Base-by-base conservation (phyloP, 2,113 vertebrate genomes). In the Nycticryphes semicollaris region DNA sequence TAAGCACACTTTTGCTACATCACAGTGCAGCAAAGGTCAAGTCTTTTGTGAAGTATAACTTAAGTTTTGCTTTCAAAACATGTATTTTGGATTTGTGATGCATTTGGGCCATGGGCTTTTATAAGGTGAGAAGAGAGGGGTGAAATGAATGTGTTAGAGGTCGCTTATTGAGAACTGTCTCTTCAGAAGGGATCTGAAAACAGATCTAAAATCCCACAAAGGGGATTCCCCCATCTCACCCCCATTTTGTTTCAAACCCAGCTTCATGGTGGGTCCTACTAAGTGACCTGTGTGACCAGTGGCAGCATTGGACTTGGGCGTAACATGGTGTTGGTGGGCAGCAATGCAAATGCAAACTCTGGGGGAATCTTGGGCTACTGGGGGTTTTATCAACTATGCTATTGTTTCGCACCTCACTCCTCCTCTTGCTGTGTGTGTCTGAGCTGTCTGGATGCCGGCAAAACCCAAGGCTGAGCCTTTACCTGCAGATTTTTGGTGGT, bases 131-230 rank as follows among this genome's bases (percentile, higher is more conserved):
- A 88, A 59, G 84, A 33, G 50, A 59, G 43, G 63, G 45, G 23
- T 12, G 76, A 93, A 97, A 94, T 68, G 47, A 31, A 12, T 5
- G 48, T 19, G 48, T 54, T 54, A 24, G 28, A 94, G 91, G 73
- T 85, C 30, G 60, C 94, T 96, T 86, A 89, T 79, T 54, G 81
- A 96, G 84, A 56, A 37, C 96, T 87, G 88, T 79, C 94, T 94
- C 92, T 97, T 88, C 91, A 75, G 94, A 97, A 94, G 86, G 82
- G 90, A 97, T 94, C 79, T 83, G 91, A 91, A 97, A 95, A 94
- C 94, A 96, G 85, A 95, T 84, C 54, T 81, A 16, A 81, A 79
- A 92, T 59, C 70, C 60, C 75, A 43, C 45, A 85, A 91, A 68
- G 41, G 77, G 87, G 68, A 93, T 96, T 96, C 68, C 92, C 67